Percentiles rank a stretch among this genome's conserved stretches.
Evolutionary conservation across 2,797 vertebrate genomes (phyloP).

Genomic region (Sciurus vulgaris): DNA sequence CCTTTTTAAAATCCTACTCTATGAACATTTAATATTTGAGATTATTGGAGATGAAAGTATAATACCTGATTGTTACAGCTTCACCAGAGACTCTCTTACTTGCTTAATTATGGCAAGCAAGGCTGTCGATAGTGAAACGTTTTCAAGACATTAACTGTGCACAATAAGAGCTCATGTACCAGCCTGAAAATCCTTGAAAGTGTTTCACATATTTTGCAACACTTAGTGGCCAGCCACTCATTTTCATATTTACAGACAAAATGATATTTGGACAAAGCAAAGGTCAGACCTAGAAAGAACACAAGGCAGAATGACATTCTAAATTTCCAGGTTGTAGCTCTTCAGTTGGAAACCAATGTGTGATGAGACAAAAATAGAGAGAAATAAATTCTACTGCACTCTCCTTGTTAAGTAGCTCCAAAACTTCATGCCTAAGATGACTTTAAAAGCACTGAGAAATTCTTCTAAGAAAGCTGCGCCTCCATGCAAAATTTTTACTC

Average conservation of each 20-base stretch:
- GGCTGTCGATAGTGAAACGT: constrained; percentile 84
- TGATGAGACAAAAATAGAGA: constrained; percentile 31
- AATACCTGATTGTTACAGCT: constrained; percentile 84
- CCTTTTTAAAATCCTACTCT: constrained; percentile 72
- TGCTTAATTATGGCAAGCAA: constrained; percentile 85
- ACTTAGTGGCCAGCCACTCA: constrained; percentile 78
- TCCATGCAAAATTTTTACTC: neutral
- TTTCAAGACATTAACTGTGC: constrained; percentile 86
- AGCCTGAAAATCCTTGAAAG: constrained; percentile 81
- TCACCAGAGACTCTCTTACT: constrained; percentile 83
- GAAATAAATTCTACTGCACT: neutral
- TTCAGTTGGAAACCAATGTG: constrained; percentile 16
- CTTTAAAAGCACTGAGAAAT: neutral
- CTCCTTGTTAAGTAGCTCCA: neutral
- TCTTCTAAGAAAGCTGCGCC: neutral
- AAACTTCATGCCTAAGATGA: constrained; percentile 34
- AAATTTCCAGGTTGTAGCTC: constrained; percentile 30
- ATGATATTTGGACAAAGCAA: constrained; percentile 82
- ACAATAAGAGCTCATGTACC: constrained; percentile 81
- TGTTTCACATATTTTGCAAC: constrained; percentile 81
- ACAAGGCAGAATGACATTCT: constrained; percentile 70
- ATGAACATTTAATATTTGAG: constrained; percentile 86
- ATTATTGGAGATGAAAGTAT: constrained; percentile 86
- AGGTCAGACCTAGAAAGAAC: constrained; percentile 67
- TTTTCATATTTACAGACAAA: constrained; percentile 82